Evolutionary conservation across 1,140 invertebrate species (phyloP), one percentile per base, ranked within the genome.

Genomic region (Heterodera carotae): DNA sequence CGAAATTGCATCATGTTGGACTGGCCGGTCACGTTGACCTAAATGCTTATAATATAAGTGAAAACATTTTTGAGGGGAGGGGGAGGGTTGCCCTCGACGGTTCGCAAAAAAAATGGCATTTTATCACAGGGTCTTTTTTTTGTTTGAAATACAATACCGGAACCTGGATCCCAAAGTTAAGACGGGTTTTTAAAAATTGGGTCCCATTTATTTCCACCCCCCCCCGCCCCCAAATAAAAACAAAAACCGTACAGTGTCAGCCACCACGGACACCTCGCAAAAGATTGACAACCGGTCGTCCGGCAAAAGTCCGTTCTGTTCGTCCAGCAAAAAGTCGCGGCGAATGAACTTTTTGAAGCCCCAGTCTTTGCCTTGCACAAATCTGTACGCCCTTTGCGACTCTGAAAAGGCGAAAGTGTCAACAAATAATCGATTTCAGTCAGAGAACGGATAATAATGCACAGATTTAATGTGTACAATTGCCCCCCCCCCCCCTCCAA

Each of bases 321-420:
- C 97, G 89, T 99, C 96, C 87, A 99, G 90, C 67, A 99, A 91
- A 90, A 98, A 98, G 90, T 99, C 96, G 90, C 96, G 91, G 86
- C 96, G 91, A 77, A 99, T 98, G 89, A 99, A 99, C 89, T 99
- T 99, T 90, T 99, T 99, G 90, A 99, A 99, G 68, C 97, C 97
- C 97, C 97, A 99, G 90, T 99, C 97, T 91, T 98, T 99, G 84
- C 97, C 96, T 90, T 98, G 96, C 48, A 99, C 95, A 90, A 99
- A 99, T 91, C 95, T 92, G 89, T 99, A 99, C 67, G 97, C 96
- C 89, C 94, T 88, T 88, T 94, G 93, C 87, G 92, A 93, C 88
- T 94, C 93, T 93, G 89, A 48, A 89, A 89, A 84, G 84, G 8
- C 18, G 12, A 71, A 0, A 27, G 27, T 22, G 10, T 2, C 31